Percentiles rank a stretch among this genome's conserved stretches.
These are phyloP conservation scores for Pachypsylla venusta DNA, from an alignment of 1,140 invertebrate genomes.

Conservation along the genomic window DNA sequence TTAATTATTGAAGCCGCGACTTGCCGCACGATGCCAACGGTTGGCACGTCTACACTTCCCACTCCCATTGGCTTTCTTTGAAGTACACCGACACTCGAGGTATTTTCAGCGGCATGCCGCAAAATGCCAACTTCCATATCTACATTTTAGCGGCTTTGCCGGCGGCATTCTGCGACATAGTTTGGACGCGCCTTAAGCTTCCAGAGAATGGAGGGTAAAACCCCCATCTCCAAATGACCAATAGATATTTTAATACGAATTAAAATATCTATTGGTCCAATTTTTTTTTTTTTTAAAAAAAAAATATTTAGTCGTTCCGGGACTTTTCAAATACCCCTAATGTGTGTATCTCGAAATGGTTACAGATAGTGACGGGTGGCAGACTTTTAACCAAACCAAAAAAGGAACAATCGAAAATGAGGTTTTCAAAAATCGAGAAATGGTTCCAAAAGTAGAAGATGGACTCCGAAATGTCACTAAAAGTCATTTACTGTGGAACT, in stretches of 20 bases:
- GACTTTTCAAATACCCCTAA: neutral
- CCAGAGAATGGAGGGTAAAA: no score
- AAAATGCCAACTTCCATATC: no score
- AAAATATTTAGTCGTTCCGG: neutral
- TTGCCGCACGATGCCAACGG: no score
- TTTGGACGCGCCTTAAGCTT: no score
- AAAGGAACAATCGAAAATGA: conserved; percentile 34
- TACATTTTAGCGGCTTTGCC: no score
- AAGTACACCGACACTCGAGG: no score
- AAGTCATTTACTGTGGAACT: conserved; percentile 33
- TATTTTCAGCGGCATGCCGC: no score
- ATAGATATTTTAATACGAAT: neutral
- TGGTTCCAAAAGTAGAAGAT: conserved; percentile 41
- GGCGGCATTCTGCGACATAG: no score
- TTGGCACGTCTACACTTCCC: no score
- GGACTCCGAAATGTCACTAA: conserved; percentile 51
- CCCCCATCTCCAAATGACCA: no score
- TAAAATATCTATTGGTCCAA: neutral
- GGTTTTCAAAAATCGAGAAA: conserved; percentile 45
- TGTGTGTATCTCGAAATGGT: neutral
- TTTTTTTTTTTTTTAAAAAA: neutral
- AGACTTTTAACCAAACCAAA: conserved; percentile 46
- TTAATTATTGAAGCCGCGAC: no score
- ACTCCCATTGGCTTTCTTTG: no score
- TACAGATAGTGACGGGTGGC: conserved; percentile 51